A percentile compares a stretch with the other conserved stretches of the same genome.
Conservation (phyloP, 1,140 invertebrate genomes). For the Leptinotarsa defecta region DNA sequence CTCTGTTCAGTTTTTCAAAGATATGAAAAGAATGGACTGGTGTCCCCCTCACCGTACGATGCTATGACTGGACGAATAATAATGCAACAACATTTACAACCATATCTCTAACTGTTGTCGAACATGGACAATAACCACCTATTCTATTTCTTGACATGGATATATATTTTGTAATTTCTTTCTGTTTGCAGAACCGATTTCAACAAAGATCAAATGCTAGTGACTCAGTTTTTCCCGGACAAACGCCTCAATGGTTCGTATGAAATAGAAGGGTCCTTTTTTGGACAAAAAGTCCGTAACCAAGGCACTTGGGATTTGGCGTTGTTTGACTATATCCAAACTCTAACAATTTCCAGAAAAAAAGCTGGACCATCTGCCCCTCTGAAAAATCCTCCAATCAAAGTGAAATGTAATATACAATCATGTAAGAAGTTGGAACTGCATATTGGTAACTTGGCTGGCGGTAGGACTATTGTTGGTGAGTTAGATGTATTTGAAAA, state of each 20-base stretch:
- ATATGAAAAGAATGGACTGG: too few species aligned
- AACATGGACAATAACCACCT: too few species aligned
- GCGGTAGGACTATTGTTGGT: constrained; percentile 69
- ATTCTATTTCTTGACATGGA: too few species aligned
- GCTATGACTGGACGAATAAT: too few species aligned
- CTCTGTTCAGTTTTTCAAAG: too few species aligned
- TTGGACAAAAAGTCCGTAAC: constrained; percentile 65
- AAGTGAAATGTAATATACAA: constrained; percentile 72
- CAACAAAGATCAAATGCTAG: constrained; percentile 66
- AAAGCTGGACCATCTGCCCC: constrained; percentile 54
- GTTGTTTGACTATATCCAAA: constrained; percentile 75
- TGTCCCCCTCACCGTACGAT: too few species aligned
- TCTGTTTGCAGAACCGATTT: constrained; percentile 66
- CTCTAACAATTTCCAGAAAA: constrained; percentile 69
- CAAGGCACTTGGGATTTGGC: constrained; percentile 74
- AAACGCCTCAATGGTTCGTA: constrained; percentile 74
- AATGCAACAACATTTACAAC: too few species aligned
- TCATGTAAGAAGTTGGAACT: constrained; percentile 75
- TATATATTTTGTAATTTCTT: constrained; percentile 8
- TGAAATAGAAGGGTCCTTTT: constrained; percentile 65
- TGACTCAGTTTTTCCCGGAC: constrained; percentile 80
- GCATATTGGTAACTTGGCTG: constrained; percentile 73
- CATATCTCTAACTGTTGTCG: too few species aligned
- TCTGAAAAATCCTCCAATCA: constrained; percentile 59
- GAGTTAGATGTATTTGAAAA: constrained; percentile 35